Base-by-base conservation (phyloP, 2,888 invertebrate genomes). In the Imbricaverruca yamaguchii region DNA sequence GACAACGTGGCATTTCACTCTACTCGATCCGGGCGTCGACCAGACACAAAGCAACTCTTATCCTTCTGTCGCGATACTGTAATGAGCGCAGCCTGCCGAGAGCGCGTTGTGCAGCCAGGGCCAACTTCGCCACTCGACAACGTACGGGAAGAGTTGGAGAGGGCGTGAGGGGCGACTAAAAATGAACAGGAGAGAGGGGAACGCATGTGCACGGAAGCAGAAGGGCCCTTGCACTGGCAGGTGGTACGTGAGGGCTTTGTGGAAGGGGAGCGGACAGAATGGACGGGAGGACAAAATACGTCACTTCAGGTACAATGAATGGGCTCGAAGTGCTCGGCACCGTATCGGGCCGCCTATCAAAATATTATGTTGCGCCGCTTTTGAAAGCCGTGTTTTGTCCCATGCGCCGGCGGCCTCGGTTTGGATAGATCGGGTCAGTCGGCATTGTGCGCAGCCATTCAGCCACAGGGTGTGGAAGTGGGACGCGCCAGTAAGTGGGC, bases 311-410 rank as follows among this genome's bases (percentile, higher is more conserved):
- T 21, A 11, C 23, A 23, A 67, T 67, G 67, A 67, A 67, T 67
- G 67, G 25, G 11, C n/a, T 25, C n/a, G n/a, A 21, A 67, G 67
- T 67, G 67, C 23, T 25, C 12, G 8, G 67, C 67, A 21, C 10
- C 67, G 25, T 67, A 67, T 67, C 67, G 13, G 67, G 67, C 67
- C 67, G 23, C 9, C 67, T 67, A 67, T 67, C 67, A 67, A 67
- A 67, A 67, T 67, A 67, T 67, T 67, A 67, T 67, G 67, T 67
- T 67, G 67, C 67, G 67, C 67, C 67, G 23, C 12, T 25, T 67
- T 67, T 67, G 67, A 67, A 67, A 67, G 67, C n/a, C 67, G 21
- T 67, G 23, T 67, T 67, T 67, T 21, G 67, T 67, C 25, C 67
- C 67, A 11, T 8, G 10, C n/a, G 11, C 67, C 67, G 12, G 67